Percentiles rank a stretch among this genome's conserved stretches.
Evolutionary conservation across 2,797 vertebrate species (phyloP).

Genomic region (Sebastes hopkinsi): DNA sequence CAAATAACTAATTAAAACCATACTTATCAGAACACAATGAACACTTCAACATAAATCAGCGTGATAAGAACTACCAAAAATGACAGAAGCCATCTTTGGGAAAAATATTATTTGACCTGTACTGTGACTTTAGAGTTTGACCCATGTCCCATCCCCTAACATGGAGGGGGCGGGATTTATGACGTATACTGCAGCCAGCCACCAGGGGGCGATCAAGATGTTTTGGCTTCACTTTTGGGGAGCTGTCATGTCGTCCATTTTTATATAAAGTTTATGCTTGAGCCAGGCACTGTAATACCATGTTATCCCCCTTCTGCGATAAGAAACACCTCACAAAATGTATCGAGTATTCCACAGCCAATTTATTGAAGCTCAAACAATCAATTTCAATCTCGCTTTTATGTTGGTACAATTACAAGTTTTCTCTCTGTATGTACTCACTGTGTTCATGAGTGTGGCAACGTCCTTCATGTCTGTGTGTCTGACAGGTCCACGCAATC

Average conservation of each 20-base stretch:
- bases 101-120: no score
- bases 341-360: neutral
- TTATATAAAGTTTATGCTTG: no score
- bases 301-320: neutral
- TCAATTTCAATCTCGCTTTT: neutral
- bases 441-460: neutral
- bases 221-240: neutral
- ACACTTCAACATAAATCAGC: no score
- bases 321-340: neutral
- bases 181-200: neutral
- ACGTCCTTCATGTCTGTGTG: neutral
- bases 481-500: constrained; percentile 90
- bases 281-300: neutral
- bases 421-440: neutral
- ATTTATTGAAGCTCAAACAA: neutral
- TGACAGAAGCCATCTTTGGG: no score
- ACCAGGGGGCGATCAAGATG: no score
- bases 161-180: no score
- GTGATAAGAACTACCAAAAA: no score
- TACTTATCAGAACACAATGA: no score
- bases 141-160: no score
- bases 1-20: no score
- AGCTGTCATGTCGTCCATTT: no score
- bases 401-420: neutral
- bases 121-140: no score